phyloP scores from a whole-genome alignment of 2,888 invertebrate genomes.

The Scaptomyza reducta region DNA sequence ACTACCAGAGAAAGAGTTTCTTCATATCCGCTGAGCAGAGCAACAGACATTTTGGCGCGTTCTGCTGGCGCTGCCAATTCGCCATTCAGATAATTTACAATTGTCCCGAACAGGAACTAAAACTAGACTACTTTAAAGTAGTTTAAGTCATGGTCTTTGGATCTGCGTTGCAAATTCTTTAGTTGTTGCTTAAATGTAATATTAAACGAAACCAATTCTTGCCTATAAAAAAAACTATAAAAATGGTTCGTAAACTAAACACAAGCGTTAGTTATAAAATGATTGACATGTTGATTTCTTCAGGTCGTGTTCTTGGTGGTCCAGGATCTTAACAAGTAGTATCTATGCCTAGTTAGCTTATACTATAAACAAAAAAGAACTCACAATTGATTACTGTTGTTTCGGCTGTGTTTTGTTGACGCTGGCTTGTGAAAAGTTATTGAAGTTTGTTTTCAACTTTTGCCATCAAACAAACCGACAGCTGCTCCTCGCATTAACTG shows the following conservation, averaged over 20 bases:
- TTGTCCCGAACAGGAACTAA: conserved; percentile 32
- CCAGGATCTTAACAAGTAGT: not conserved
- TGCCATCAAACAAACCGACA: conserved; percentile 67
- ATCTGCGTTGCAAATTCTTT: too few species aligned
- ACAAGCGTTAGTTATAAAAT: not conserved
- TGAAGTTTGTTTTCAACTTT: conserved; percentile 70
- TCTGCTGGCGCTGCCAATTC: conserved; percentile 37
- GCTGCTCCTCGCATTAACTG: conserved; percentile 53
- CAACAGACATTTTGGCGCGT: conserved; percentile 2
- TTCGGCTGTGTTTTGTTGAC: conserved; percentile 12
- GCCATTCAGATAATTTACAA: conserved; percentile 49
- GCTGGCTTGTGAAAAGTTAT: conserved; percentile 67
- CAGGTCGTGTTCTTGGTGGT: not conserved
- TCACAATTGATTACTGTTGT: conserved; percentile 28
- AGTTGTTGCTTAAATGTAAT: too few species aligned
- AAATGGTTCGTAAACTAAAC: too few species aligned
- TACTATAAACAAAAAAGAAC: not conserved
- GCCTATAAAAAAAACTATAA: too few species aligned
- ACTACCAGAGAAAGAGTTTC: conserved; percentile 40
- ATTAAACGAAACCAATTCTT: too few species aligned
- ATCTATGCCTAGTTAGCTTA: not conserved
- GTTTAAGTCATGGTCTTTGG: not conserved
- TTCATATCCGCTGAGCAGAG: conserved; percentile 14
- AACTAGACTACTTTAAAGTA: not conserved
- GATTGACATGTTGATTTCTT: conserved; percentile 4